Evolutionary conservation across 2,888 invertebrate genomes (phyloP).

Genomic region (Sinotaia quadrata): DNA sequence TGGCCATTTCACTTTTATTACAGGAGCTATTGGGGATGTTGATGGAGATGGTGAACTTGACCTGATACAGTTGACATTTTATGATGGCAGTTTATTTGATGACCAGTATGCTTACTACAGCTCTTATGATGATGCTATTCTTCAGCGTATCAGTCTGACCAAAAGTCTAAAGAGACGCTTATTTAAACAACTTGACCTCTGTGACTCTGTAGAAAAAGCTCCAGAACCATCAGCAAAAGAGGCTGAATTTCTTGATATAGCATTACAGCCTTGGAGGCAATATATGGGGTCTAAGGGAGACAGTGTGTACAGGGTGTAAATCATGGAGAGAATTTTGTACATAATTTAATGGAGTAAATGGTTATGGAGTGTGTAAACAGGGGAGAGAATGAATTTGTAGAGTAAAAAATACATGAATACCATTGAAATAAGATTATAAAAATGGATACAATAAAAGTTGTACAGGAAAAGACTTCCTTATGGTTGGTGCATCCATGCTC

Average conservation of each 20-base stretch:
- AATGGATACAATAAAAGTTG: too few species aligned
- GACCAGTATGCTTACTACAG: background rate
- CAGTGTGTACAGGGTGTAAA: background rate
- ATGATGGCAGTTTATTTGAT: background rate
- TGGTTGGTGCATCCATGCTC: too few species aligned
- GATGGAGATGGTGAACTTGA: conserved; percentile 30
- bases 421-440: too few species aligned
- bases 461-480: too few species aligned
- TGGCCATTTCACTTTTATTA: background rate
- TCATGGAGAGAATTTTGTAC: too few species aligned
- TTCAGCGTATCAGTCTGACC: background rate
- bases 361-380: too few species aligned
- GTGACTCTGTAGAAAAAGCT: background rate
- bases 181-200: background rate
- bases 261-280: conserved; percentile 18
- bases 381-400: too few species aligned
- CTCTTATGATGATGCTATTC: background rate
- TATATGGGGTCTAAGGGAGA: conserved; percentile 15
- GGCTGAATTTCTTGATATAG: background rate
- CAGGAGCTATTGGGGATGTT: conserved; percentile 32
- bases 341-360: too few species aligned
- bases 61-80: background rate
- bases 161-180: background rate
- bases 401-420: too few species aligned
- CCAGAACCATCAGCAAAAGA: background rate